Evolutionary conservation across 2,888 invertebrate genomes (phyloP).

Genomic region (Heliconius ismenius): DNA sequence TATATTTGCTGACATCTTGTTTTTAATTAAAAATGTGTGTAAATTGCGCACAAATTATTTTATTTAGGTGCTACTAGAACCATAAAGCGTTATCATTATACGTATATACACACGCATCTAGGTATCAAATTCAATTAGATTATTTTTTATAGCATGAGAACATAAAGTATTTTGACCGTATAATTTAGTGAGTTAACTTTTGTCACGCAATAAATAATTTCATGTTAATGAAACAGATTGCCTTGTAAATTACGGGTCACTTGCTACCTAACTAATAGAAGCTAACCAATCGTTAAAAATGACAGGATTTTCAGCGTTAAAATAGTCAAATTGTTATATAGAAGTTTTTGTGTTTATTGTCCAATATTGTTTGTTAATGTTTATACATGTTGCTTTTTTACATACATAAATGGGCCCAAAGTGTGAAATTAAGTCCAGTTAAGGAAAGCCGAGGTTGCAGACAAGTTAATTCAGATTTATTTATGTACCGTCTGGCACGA

Average conservation of each 20-base stretch:
- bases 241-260: conserved; percentile 32
- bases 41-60: not conserved
- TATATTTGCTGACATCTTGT: not conserved
- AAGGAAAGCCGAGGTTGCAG: conserved; percentile 70
- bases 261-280: conserved; percentile 20
- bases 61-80: not conserved
- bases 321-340: not conserved
- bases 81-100: conserved; percentile 19
- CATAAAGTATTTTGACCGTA: conserved; percentile 39
- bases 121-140: conserved; percentile 40
- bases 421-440: conserved; percentile 63
- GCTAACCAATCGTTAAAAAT: not conserved
- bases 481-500: conserved; percentile 77
- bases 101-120: conserved; percentile 29
- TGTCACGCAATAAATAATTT: conserved; percentile 45
- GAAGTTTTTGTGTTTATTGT: not conserved
- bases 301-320: conserved; percentile 1
- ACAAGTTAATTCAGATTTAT: conserved; percentile 78
- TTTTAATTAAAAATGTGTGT: not conserved
- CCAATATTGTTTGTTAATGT: conserved; percentile 34
- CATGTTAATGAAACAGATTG: conserved; percentile 37
- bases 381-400: conserved; percentile 17
- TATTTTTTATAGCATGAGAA: conserved; percentile 36
- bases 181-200: conserved; percentile 35
- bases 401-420: conserved; percentile 52